Conservation (phyloP, 2,113 vertebrate genomes). For the Phyllopteryx taeniolatus region DNA sequence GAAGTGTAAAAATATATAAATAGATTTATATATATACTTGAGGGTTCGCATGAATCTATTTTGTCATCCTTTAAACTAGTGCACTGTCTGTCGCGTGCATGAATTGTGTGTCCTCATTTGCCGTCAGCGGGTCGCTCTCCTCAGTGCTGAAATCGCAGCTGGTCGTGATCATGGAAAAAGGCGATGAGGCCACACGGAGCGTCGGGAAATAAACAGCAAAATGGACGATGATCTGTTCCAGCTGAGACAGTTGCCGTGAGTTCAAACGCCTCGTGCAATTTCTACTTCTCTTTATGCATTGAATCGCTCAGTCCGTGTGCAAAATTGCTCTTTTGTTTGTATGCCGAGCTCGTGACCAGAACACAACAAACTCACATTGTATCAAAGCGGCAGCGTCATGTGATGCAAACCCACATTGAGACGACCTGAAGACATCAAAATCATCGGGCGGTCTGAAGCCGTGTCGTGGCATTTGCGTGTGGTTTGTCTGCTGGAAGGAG, state of each 20-base stretch:
- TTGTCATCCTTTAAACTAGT: neutral
- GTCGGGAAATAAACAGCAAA: slow-evolving; percentile 71
- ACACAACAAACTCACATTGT: slow-evolving; percentile 18
- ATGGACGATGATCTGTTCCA: slow-evolving; percentile 99
- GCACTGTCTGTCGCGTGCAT: neutral
- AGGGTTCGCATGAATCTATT: neutral
- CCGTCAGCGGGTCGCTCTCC: slow-evolving; percentile 76
- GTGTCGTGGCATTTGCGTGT: slow-evolving; percentile 38
- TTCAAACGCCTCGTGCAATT: slow-evolving; percentile 40
- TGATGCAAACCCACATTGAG: neutral
- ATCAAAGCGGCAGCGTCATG: slow-evolving; percentile 15
- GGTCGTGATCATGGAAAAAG: slow-evolving; percentile 73
- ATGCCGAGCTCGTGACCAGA: slow-evolving; percentile 33
- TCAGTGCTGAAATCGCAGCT: slow-evolving; percentile 74
- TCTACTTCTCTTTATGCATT: neutral
- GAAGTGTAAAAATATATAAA: neutral
- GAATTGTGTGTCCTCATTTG: slow-evolving; percentile 45
- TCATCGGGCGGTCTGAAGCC: neutral
- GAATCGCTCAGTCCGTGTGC: neutral
- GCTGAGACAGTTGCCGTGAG: slow-evolving; percentile 96
- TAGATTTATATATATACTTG: neutral
- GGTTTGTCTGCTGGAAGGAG: slow-evolving; percentile 10
- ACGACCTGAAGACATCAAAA: neutral
- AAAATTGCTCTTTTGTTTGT: slow-evolving; percentile 7
- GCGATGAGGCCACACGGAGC: slow-evolving; percentile 77